These are phyloP conservation scores for Melipona quadrifasciata DNA, from an alignment of 1,140 invertebrate genomes.

Conservation along the genomic window DNA sequence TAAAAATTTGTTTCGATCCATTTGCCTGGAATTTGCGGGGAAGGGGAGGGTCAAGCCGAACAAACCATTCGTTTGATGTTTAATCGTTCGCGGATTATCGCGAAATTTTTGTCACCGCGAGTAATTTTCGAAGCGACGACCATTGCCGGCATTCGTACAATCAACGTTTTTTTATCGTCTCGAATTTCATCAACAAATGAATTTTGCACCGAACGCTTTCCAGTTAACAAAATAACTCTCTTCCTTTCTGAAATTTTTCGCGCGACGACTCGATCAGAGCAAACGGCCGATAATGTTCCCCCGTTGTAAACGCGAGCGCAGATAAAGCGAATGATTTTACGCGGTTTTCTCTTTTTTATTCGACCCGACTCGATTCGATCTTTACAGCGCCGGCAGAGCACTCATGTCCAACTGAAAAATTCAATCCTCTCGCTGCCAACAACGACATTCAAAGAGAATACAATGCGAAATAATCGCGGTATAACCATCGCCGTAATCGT, in stretches of 20 bases:
- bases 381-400: not conserved
- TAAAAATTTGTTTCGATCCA: constrained; percentile 6
- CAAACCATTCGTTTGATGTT: not conserved
- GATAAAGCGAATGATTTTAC: not conserved
- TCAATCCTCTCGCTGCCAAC: not conserved
- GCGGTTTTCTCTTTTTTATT: too few relatives aligned
- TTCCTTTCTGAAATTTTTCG: not conserved
- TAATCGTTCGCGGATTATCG: not conserved
- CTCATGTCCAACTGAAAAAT: not conserved
- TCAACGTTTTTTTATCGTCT: not conserved
- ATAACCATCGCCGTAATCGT: not conserved
- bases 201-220: not conserved
- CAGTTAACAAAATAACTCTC: not conserved
- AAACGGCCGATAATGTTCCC: too few relatives aligned
- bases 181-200: not conserved
- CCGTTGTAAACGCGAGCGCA: not conserved
- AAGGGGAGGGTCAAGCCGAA: not conserved
- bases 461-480: not conserved
- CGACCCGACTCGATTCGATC: not conserved
- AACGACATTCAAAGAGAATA: not conserved
- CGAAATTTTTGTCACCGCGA: not conserved
- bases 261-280: not conserved
- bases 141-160: not conserved
- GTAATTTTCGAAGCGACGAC: not conserved
- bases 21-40: not conserved